A percentile compares a stretch with the other conserved stretches of the same genome.
Evolutionary conservation across 2,888 invertebrate genomes (phyloP).

Genomic region (Atherix ibis): DNA sequence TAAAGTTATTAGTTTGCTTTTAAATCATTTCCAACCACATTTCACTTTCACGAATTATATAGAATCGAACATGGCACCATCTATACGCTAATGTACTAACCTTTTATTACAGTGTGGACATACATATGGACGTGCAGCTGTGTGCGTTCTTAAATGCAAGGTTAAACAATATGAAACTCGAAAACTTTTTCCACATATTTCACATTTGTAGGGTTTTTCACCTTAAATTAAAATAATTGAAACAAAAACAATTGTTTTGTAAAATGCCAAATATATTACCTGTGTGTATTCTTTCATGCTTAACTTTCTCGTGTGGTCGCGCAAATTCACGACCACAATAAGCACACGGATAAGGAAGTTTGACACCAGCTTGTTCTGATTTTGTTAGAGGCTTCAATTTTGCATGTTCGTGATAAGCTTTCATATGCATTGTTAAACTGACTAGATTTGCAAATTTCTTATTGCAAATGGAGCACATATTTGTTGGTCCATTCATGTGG

Average conservation of each 20-base stretch:
- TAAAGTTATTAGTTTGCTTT: background rate
- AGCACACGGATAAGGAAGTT: slow-evolving; percentile 47
- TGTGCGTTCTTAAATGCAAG: slow-evolving; percentile 64
- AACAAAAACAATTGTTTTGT: too few species aligned
- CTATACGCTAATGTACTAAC: slow-evolving; percentile 15
- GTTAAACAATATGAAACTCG: slow-evolving; percentile 66
- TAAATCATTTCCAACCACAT: background rate
- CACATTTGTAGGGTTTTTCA: slow-evolving; percentile 63
- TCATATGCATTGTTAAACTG: slow-evolving; percentile 57
- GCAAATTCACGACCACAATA: slow-evolving; percentile 56
- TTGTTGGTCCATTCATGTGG: slow-evolving; percentile 41
- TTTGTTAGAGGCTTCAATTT: slow-evolving; percentile 10
- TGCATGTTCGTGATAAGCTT: slow-evolving; percentile 38
- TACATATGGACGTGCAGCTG: slow-evolving; percentile 58
- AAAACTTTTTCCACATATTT: slow-evolving; percentile 66
- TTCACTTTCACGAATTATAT: slow-evolving; percentile 3
- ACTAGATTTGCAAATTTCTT: slow-evolving; percentile 48
- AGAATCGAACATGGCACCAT: slow-evolving; percentile 1
- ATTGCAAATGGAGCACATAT: slow-evolving; percentile 53
- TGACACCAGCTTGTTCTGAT: slow-evolving; percentile 13
- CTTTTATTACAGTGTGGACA: slow-evolving; percentile 54
- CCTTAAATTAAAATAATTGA: slow-evolving; percentile 24
- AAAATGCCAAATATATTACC: too few species aligned
- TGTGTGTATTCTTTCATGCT: slow-evolving; percentile 71
- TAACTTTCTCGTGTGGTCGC: slow-evolving; percentile 65